A percentile compares a stretch with the other conserved stretches of the same genome.
Evolutionary conservation across 2,113 vertebrate species (phyloP).

Genomic region (Oxyruncus cristatus): DNA sequence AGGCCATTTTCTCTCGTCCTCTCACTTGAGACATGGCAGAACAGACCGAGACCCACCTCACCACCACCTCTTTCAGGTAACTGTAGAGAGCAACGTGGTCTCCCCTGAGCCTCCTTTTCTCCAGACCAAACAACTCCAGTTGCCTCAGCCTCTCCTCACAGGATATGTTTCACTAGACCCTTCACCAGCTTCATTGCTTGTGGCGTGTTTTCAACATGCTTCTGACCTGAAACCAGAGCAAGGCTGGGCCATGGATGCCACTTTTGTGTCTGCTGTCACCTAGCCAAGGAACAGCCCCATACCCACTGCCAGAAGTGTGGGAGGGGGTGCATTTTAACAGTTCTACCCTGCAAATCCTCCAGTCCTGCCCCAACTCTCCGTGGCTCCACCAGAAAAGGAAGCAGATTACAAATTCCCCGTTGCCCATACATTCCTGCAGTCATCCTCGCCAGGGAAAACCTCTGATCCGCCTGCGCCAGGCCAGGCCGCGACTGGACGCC

Average conservation of each 20-base stretch:
- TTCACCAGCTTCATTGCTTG: not conserved
- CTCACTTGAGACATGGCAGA: not conserved
- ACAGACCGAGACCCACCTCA: accelerated
- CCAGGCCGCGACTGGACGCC: not conserved
- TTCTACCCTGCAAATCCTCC: not conserved
- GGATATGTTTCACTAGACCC: not conserved
- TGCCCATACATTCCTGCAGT: accelerated
- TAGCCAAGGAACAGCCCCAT: not conserved
- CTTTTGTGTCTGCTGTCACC: not conserved
- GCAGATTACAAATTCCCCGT: not conserved
- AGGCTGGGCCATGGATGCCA: accelerated
- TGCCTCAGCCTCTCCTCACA: not conserved
- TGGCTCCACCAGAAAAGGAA: not conserved
- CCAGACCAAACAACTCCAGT: not conserved
- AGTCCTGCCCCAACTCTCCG: not conserved
- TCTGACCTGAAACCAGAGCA: not conserved
- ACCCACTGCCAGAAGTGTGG: not conserved
- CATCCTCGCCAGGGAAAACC: not conserved
- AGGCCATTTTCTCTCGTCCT: not conserved
- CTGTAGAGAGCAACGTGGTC: not conserved
- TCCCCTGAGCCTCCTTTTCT: not conserved
- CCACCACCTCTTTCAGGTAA: not conserved
- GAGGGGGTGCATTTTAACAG: not conserved
- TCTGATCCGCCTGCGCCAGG: not conserved
- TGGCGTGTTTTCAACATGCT: not conserved